Base-by-base conservation (phyloP, 2,113 vertebrate genomes). In the Dasyornis broadbenti region DNA sequence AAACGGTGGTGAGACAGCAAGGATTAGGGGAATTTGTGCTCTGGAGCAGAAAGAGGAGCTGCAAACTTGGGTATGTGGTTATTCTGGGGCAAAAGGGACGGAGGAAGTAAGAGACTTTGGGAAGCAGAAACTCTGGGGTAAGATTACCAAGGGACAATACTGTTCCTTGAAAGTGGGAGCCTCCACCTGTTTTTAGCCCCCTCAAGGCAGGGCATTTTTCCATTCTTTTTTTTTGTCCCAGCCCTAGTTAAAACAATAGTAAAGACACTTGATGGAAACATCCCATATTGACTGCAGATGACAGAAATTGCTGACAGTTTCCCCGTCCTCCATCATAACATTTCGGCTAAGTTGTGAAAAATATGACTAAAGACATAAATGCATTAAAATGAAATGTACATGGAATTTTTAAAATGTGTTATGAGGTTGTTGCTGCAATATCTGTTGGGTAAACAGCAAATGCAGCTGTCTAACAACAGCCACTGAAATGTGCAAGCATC, bases 371-470 rank as follows among this genome's bases (percentile, higher is more conserved):
- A 91, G 69, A 54, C n/a, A 61, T 59, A 89, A 90, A 90, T 47
- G 57, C 68, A 94, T 92, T 72, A 61, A 94, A 95, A 90, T 24
- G 15, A 90, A 89, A 89, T 33, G 15, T 39, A 87, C 73, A 63
- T 7, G 24, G 63, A 77, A 77, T 73, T 94, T 91, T 37, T 33
- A 19, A 84, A 89, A 33, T 27, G 45, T 11, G 50, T 86, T 85
- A 61, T 49, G 63, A 81, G 69, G 60, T 72, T 93, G 68, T 78
- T 79, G 72, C 73, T 65, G 71, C 77, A 92, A 19, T 80, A 82
- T 79, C 79, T 94, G 90, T 95, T 92, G 89, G 82, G 65, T 84
- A 97, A 97, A 96, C 78, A 95, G 47, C 93, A 96, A 92, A 94
- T n/a, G 44, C 86, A 96, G 83, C 94, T 94, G 81, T 92, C 84